Evolutionary conservation across 1,140 invertebrate genomes (phyloP), one percentile per base, ranked within the genome.

Genomic region (Cataglyphis hispanica): DNA sequence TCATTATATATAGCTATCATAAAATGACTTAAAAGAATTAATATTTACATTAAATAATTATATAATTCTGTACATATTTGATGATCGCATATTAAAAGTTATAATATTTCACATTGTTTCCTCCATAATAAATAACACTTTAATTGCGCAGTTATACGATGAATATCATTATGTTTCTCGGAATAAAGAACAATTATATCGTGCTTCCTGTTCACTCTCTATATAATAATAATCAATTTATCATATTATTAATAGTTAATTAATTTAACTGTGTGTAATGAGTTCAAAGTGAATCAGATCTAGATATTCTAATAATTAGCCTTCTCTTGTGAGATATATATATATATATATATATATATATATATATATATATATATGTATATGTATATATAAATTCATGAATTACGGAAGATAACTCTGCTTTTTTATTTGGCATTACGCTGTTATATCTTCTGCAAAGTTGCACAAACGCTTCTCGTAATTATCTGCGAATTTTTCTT

Each of bases 401-500:
- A 10, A 60, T 83, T 58, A 83, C 7, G 13, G 25, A 16, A 40
- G 6, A 43, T 60, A 43, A 40, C 25, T 43, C 1, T 7, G 13
- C 3, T 60, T 74, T 67, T 81, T 72, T 81, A 81, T 81, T 53
- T 53, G 27, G 43, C 67, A 60, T 83, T 46, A n/a, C 19, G 66
- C 50, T 75, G 37, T 74, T 83, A 72, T 74, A 74, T 40, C 37
- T 74, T 13, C 27, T 74, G 67, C 11, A 74, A 83, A 83, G 53
- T 83, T 83, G 53, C 78, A 25, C 53, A 60, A 74, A 60, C 67
- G 78, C 27, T 74, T 74, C 25, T 72, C 27, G 37, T 83, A 83
- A 83, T 83, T 83, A 83, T 83, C 78, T 60, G 53, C 37, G 78
- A 83, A 83, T 83, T 83, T 74, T 83, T 83, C 78, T 83, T 72